A percentile compares a stretch with the other conserved stretches of the same genome.
phyloP scores from a whole-genome alignment of 1,140 invertebrate species.

The Drosophila teissieri region DNA sequence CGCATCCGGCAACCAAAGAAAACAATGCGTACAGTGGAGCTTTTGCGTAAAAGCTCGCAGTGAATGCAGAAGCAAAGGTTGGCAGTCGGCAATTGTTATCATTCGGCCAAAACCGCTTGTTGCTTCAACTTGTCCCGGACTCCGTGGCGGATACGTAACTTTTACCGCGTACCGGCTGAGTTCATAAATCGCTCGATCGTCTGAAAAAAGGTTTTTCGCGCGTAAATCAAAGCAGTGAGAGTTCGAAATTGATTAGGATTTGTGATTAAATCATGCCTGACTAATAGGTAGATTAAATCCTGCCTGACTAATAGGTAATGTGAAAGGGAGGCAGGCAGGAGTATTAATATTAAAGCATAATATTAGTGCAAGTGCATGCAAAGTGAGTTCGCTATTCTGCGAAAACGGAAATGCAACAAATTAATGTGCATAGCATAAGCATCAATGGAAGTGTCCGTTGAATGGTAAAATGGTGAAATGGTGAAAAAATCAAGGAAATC shows the following conservation, averaged over 20 bases:
- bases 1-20: slow-evolving; percentile 19
- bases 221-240: background rate
- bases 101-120: slow-evolving; percentile 66
- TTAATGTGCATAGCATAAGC: background rate
- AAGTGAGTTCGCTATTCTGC: background rate
- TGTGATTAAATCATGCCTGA: background rate
- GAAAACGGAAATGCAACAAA: slow-evolving; percentile 5
- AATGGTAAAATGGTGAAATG: background rate
- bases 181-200: background rate
- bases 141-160: slow-evolving; percentile 22
- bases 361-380: too few relatives aligned
- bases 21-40: slow-evolving; percentile 11
- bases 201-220: slow-evolving; percentile 5
- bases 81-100: slow-evolving; percentile 56
- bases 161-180: background rate
- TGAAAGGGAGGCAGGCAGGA: background rate
- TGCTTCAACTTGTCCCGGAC: slow-evolving; percentile 50
- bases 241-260: background rate
- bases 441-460: background rate
- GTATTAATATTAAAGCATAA: too few relatives aligned
- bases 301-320: background rate
- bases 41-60: slow-evolving; percentile 42
- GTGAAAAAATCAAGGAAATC: background rate
- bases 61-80: slow-evolving; percentile 26
- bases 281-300: background rate